Percentiles rank a stretch among this genome's conserved stretches.
phyloP scores from a whole-genome alignment of 2,797 vertebrate species.

The Halcyon leucocephala region DNA sequence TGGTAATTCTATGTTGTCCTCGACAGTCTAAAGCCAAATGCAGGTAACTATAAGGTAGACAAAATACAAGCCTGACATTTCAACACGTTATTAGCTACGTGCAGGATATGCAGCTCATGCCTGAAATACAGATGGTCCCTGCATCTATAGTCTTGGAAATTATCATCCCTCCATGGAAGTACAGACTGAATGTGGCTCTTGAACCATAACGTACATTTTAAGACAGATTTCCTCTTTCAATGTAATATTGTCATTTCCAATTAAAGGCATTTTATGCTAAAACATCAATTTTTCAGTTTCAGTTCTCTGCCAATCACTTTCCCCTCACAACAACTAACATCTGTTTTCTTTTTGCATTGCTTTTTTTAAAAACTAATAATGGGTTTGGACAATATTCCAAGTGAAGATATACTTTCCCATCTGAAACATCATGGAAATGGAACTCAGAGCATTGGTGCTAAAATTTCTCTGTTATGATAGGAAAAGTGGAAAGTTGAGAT shows the following conservation, averaged over 20 bases:
- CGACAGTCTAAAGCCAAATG: background rate
- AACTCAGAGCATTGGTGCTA: background rate
- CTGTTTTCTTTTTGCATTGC: background rate
- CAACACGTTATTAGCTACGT: background rate
- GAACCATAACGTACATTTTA: background rate
- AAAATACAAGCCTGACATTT: constrained; percentile 43
- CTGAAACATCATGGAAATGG: background rate
- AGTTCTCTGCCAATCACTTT: constrained; percentile 6
- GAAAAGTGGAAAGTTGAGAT: background rate
- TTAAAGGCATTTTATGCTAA: background rate
- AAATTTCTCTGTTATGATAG: background rate
- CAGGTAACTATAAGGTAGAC: background rate
- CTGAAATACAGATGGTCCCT: background rate
- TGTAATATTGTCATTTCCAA: background rate
- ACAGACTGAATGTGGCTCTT: background rate
- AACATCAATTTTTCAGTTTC: background rate
- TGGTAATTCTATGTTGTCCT: constrained; percentile 38
- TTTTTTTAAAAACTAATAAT: background rate
- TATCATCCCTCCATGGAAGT: background rate
- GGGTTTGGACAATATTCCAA: constrained; percentile 6
- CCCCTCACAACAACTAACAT: background rate
- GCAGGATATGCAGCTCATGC: background rate
- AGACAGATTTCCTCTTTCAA: background rate
- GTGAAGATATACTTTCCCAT: background rate
- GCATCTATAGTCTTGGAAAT: background rate